Percentiles rank a stretch among this genome's conserved stretches.
Evolutionary conservation across 2,113 vertebrate genomes (phyloP).

Genomic region (Murina feae): DNA sequence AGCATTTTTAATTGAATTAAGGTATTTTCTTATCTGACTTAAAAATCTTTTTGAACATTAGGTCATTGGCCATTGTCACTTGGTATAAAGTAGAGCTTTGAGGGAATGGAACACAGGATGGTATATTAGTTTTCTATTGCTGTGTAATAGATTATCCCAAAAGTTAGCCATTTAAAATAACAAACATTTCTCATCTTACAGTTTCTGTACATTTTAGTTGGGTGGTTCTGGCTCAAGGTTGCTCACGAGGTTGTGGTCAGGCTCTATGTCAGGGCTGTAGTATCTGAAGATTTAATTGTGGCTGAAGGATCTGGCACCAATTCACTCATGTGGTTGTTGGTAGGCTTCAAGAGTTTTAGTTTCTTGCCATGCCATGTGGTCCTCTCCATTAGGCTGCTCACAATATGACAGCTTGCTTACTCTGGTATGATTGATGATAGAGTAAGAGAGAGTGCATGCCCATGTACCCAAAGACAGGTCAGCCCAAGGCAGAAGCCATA

Average conservation of each 20-base stretch:
- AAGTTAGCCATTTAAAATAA: background rate
- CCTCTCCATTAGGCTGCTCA: background rate
- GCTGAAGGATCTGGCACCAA: background rate
- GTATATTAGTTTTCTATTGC: background rate
- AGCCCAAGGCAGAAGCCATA: background rate
- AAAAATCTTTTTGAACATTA: background rate
- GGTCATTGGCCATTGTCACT: conserved; percentile 9
- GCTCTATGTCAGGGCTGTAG: background rate
- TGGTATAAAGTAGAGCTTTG: conserved; percentile 19
- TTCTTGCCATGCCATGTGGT: background rate
- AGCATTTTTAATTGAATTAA: conserved; percentile 36
- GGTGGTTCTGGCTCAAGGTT: background rate
- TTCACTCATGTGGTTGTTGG: background rate
- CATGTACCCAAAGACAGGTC: background rate
- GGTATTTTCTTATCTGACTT: background rate
- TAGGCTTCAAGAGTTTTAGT: conserved; percentile 4
- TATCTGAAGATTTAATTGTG: background rate
- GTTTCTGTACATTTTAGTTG: conserved; percentile 16
- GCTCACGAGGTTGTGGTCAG: background rate
- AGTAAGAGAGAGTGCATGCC: background rate
- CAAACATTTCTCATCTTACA: background rate
- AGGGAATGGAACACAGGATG: background rate
- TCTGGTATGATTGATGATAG: background rate
- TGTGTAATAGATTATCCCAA: background rate
- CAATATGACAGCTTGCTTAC: background rate